A percentile compares a stretch with the other conserved stretches of the same genome.
Evolutionary conservation across 2,888 invertebrate genomes (phyloP).

Genomic region (Drosophila buzzatii): DNA sequence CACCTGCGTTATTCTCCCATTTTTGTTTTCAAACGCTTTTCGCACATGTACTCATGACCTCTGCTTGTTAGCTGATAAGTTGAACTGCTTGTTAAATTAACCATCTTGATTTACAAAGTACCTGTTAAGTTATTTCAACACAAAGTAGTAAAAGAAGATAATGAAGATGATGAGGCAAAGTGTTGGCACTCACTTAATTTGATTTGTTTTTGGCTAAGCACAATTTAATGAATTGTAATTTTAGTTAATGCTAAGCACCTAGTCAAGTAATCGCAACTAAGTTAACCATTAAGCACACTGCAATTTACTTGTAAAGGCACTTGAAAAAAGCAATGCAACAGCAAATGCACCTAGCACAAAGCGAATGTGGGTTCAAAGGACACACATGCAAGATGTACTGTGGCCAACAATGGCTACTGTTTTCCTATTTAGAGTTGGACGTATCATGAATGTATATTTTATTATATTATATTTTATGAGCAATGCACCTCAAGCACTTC

Average conservation of each 20-base stretch:
- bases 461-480: constrained; percentile 18
- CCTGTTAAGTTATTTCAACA: constrained; percentile 29
- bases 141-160: constrained; percentile 6
- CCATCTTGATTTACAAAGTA: constrained; percentile 48
- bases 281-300: constrained; percentile 55
- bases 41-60: constrained; percentile 7
- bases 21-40: background rate
- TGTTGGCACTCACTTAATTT: constrained; percentile 58
- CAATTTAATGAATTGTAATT: constrained; percentile 60
- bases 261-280: constrained; percentile 54
- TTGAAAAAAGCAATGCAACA: constrained; percentile 4
- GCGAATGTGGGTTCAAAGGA: constrained; percentile 7
- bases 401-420: constrained; percentile 6
- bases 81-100: constrained; percentile 63
- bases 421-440: constrained; percentile 10
- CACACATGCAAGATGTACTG: background rate
- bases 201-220: constrained; percentile 61
- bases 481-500: constrained; percentile 47
- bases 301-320: constrained; percentile 37
- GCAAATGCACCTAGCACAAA: constrained; percentile 43
- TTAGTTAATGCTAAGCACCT: constrained; percentile 69
- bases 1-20: background rate
- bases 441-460: constrained; percentile 9
- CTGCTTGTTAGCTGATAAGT: constrained; percentile 74
- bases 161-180: constrained; percentile 13